Conservation (phyloP, 2,888 invertebrate genomes). For the Eremobia ochroleuca region DNA sequence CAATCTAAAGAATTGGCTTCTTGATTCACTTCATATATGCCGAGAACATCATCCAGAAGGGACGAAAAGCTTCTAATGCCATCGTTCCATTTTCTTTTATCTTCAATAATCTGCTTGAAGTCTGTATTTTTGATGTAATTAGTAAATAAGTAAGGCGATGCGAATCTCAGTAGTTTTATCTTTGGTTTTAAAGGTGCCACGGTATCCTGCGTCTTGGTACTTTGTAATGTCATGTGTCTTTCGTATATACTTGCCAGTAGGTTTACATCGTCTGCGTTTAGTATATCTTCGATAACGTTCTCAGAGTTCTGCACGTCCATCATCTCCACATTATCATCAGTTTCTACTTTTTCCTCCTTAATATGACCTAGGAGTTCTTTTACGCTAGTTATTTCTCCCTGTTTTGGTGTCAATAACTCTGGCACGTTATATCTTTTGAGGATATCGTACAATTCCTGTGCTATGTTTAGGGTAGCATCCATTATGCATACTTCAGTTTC, state of each 20-base stretch:
- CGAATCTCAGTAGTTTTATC: conserved; percentile 78
- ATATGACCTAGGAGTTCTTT: conserved; percentile 76
- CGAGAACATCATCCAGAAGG: conserved; percentile 94
- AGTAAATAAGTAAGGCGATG: conserved; percentile 91
- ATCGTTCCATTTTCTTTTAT: conserved; percentile 93
- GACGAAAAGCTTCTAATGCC: conserved; percentile 93
- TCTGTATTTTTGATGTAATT: conserved; percentile 90
- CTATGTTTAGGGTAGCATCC: conserved; percentile 91
- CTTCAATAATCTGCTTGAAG: conserved; percentile 91
- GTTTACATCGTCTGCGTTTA: conserved; percentile 92
- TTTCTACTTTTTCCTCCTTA: conserved; percentile 71
- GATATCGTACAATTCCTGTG: conserved; percentile 89
- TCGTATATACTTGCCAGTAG: conserved; percentile 92
- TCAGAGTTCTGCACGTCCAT: conserved; percentile 62
- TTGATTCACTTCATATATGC: conserved; percentile 89
- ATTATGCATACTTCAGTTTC: conserved; percentile 94
- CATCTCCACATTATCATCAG: conserved; percentile 66
- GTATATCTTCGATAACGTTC: conserved; percentile 92
- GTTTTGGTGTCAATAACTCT: conserved; percentile 74
- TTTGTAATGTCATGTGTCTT: conserved; percentile 84
- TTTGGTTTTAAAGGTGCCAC: conserved; percentile 71
- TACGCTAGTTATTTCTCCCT: conserved; percentile 74
- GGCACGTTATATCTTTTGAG: conserved; percentile 91
- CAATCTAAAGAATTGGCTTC: conserved; percentile 93
- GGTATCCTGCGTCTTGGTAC: conserved; percentile 70